Base-by-base conservation (phyloP, 2,113 vertebrate genomes). In the Zeus faber region DNA sequence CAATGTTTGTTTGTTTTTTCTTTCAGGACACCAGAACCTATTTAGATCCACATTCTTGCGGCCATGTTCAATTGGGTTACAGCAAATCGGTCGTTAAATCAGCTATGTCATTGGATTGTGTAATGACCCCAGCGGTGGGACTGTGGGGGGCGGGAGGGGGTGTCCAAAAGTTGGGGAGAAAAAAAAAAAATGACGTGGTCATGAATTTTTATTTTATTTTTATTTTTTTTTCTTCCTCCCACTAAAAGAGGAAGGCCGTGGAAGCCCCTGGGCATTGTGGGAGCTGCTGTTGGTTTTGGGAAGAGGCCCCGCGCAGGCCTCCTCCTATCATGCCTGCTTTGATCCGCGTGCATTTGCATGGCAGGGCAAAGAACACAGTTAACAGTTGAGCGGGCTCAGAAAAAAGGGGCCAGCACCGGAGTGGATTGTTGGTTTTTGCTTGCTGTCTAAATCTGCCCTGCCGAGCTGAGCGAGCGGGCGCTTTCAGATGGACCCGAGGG, bases 351-450 rank as follows among this genome's bases (percentile, higher is more conserved):
- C 91, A 85, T 88, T 92, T 81, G 73, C 85, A 78, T 81, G 83
- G 91, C 78, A 74, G 74, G 76, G 53, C 89, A 90, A 91, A 91
- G 72, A 80, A 55, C 83, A 75, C 80, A 83, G 72, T 91, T 89
- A 91, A 89, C 86, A 89, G 91, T 86, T 89, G 81, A 93, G 47
- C 81, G 89, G 62, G 50, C 84, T 75, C 67, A 89, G 79, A 93
- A 91, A 81, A 92, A 89, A 84, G 83, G 81, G 82, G 81, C 75
- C 83, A 64, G 83, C 85, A 88, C 85, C 85, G 65, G 86, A 65
- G 79, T 74, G 81, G 80, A 75, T 78, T 81, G 82, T 80, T 63
- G 68, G 80, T 83, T 89, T 91, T 86, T 90, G 81, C 80, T 87
- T 60, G 60, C 84, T 87, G 76, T 84, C 88, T 82, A 82, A 81